Conservation (phyloP, 2,888 invertebrate genomes). For the Pegoplata infirma region DNA sequence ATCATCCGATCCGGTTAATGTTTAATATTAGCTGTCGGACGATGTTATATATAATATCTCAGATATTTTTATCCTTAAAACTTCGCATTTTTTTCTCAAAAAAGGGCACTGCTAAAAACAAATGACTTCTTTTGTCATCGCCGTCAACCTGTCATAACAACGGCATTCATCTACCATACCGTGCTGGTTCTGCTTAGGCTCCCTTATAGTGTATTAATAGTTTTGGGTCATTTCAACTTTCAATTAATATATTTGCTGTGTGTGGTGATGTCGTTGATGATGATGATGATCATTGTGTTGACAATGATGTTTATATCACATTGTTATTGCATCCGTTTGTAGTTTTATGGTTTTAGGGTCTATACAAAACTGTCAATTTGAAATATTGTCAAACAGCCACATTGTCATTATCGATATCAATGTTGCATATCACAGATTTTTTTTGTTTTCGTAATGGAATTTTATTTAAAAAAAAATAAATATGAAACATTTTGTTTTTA, state of each 20-base stretch:
- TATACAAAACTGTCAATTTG: neutral
- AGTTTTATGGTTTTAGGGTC: neutral
- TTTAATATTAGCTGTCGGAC: too few species aligned
- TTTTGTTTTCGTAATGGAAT: neutral
- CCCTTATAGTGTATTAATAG: too few species aligned
- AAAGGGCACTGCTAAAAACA: too few species aligned
- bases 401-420: neutral
- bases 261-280: neutral
- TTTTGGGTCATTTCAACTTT: neutral
- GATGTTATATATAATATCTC: too few species aligned
- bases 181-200: too few species aligned
- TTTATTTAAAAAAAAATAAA: neutral
- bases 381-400: neutral
- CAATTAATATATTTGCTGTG: neutral
- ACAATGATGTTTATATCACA: too few species aligned
- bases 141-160: too few species aligned
- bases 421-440: slow-evolving; percentile 3
- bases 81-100: too few species aligned
- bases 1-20: too few species aligned
- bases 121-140: too few species aligned
- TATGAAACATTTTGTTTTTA: neutral
- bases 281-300: neutral
- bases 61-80: too few species aligned
- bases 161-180: too few species aligned
- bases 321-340: neutral